phyloP scores from a whole-genome alignment of 64 coral and sea anemone species.

The Pocillopora damicornis region DNA sequence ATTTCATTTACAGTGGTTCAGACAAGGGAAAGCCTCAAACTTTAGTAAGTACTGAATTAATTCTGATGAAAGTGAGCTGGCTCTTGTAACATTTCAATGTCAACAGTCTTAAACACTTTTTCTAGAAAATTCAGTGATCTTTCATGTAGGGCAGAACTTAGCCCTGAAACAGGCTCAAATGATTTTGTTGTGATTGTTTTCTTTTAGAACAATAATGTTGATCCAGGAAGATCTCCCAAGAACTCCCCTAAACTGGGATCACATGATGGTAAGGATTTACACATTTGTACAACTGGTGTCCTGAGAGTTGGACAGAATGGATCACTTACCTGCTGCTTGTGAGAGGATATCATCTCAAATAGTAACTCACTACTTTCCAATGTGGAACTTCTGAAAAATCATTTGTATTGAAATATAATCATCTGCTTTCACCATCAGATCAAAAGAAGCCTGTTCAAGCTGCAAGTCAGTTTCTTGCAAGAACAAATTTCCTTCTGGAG shows the following conservation, averaged over 20 bases:
- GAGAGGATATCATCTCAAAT: too few species aligned
- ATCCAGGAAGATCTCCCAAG: neutral
- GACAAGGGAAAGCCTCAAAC: neutral
- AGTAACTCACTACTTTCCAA: too few species aligned
- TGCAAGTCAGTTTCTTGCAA: conserved; percentile 74
- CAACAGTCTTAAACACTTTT: too few species aligned
- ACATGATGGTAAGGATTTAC: neutral
- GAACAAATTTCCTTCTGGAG: conserved; percentile 86
- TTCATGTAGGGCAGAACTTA: too few species aligned
- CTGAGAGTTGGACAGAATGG: too few species aligned
- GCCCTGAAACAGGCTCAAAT: too few species aligned
- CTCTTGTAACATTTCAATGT: too few species aligned
- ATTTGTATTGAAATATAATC: too few species aligned
- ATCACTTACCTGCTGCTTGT: too few species aligned
- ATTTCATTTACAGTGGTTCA: neutral
- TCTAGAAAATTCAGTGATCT: too few species aligned
- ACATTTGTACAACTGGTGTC: too few species aligned
- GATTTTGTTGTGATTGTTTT: neutral
- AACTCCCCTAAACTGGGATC: neutral
- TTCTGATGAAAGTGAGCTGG: neutral
- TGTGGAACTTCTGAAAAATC: too few species aligned
- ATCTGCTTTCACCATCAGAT: neutral
- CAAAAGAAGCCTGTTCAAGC: neutral
- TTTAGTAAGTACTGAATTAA: neutral
- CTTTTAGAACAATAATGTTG: conserved; percentile 6